A percentile compares a stretch with the other conserved stretches of the same genome.
Evolutionary conservation across 2,888 invertebrate species (phyloP).

Genomic region (Sphaeridia pumilis): DNA sequence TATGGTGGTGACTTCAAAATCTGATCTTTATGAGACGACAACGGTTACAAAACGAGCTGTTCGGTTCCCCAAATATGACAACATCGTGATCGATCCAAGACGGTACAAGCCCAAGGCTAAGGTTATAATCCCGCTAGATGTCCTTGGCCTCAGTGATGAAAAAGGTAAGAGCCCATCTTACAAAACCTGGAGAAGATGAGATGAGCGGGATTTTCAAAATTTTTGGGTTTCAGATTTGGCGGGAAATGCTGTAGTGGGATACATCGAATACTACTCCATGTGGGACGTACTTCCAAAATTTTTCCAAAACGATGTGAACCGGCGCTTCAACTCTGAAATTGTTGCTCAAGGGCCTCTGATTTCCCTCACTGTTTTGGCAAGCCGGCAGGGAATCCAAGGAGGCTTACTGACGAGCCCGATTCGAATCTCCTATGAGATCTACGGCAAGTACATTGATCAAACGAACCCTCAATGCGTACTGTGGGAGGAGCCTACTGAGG

Average conservation of each 20-base stretch:
- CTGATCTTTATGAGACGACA: slow-evolving; percentile 31
- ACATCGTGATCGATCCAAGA: slow-evolving; percentile 68
- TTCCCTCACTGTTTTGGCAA: slow-evolving; percentile 66
- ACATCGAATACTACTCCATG: slow-evolving; percentile 73
- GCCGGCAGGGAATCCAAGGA: slow-evolving; percentile 40
- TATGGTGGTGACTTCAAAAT: slow-evolving; percentile 33
- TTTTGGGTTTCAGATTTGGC: slow-evolving; percentile 31
- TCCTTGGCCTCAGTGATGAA: slow-evolving; percentile 48
- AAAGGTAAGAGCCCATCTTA: too few relatives aligned
- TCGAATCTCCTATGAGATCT: slow-evolving; percentile 30
- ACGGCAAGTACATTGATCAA: slow-evolving; percentile 41
- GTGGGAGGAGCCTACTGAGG: slow-evolving; percentile 60
- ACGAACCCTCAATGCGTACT: slow-evolving; percentile 91
- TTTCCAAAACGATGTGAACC: slow-evolving; percentile 68
- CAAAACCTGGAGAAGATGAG: too few relatives aligned
- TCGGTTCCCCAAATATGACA: slow-evolving; percentile 84
- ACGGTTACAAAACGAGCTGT: slow-evolving; percentile 38
- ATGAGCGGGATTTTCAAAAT: too few relatives aligned
- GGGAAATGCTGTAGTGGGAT: slow-evolving; percentile 61
- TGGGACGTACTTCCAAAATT: slow-evolving; percentile 56
- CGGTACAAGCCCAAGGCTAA: slow-evolving; percentile 69
- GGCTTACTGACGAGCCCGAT: slow-evolving; percentile 32
- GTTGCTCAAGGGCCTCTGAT: slow-evolving; percentile 71
- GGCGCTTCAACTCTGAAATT: slow-evolving; percentile 77
- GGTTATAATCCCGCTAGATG: slow-evolving; percentile 57